Conservation (phyloP, 2,113 vertebrate genomes). For the Plectropomus leopardus region DNA sequence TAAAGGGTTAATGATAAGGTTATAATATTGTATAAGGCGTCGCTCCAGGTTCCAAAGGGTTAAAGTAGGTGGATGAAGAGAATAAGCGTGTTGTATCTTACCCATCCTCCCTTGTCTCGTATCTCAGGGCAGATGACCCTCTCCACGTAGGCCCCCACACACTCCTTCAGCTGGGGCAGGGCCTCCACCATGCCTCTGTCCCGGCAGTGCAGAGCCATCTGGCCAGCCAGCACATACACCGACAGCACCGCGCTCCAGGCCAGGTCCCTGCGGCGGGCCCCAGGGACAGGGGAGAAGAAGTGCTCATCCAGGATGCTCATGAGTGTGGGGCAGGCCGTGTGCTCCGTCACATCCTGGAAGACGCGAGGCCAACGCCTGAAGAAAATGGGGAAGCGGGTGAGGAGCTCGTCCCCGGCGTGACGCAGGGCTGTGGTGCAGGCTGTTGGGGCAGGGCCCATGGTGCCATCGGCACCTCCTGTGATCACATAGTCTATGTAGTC, state of each 20-base stretch:
- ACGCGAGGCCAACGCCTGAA: constrained; percentile 86
- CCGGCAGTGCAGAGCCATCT: constrained; percentile 85
- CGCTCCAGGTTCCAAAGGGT: too few species aligned
- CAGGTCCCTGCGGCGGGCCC: constrained; percentile 71
- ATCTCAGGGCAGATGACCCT: constrained; percentile 84
- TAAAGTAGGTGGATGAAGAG: too few species aligned
- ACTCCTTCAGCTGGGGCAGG: constrained; percentile 78
- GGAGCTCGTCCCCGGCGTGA: constrained; percentile 82
- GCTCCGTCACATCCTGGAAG: constrained; percentile 82
- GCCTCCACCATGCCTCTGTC: constrained; percentile 75
- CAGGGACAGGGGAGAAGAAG: constrained; percentile 63
- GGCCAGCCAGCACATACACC: constrained; percentile 84
- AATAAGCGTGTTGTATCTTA: constrained; percentile 28
- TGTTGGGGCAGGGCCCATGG: constrained; percentile 67
- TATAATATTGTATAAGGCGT: too few species aligned
- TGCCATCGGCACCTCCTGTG: constrained; percentile 45
- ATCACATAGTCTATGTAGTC: constrained; percentile 84
- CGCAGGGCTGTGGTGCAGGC: constrained; percentile 75
- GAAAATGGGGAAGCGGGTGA: constrained; percentile 84
- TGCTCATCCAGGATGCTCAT: constrained; percentile 83
- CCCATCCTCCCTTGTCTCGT: constrained; percentile 83
- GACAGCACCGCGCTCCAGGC: constrained; percentile 85
- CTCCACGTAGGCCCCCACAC: constrained; percentile 83
- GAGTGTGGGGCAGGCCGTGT: constrained; percentile 77
- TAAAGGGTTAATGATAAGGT: too few species aligned